Percentiles rank a stretch among this genome's conserved stretches.
phyloP scores from a whole-genome alignment of 2,888 invertebrate genomes.

The Sphecodes monilicornis region DNA sequence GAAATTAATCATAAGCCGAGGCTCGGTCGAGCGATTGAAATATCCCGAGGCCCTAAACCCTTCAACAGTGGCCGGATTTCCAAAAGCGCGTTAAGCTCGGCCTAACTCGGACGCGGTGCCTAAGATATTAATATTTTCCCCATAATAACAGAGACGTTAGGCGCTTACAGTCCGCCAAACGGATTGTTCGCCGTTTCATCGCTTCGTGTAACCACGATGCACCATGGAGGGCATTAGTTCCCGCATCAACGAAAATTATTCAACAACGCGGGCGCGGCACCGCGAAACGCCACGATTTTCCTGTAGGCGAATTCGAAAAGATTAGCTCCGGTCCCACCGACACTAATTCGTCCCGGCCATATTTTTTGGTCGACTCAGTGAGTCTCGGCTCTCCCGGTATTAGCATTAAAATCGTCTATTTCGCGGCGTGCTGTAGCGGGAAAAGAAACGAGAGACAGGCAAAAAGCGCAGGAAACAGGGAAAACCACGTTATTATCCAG shows the following conservation, averaged over 20 bases:
- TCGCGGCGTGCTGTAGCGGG: constrained; percentile 10
- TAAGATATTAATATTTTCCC: constrained; percentile 6
- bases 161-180: neutral
- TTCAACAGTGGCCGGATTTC: neutral
- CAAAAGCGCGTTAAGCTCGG: neutral
- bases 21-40: neutral
- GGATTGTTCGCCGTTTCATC: constrained; percentile 18
- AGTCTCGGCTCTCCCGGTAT: constrained; percentile 9
- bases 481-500: constrained; percentile 49
- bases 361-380: constrained; percentile 31
- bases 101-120: neutral
- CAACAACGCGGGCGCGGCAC: neutral
- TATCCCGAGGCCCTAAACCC: neutral
- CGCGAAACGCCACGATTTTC: constrained; percentile 8
- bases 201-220: constrained; percentile 19
- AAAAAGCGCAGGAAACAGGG: neutral
- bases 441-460: neutral
- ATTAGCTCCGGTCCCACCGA: neutral
- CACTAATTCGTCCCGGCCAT: constrained; percentile 40
- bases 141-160: neutral
- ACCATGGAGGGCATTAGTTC: constrained; percentile 7
- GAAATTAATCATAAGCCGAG: neutral
- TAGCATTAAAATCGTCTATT: constrained; percentile 53
- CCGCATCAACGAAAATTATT: constrained; percentile 17
- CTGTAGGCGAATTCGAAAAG: constrained; percentile 14